Evolutionary conservation across 2,113 vertebrate species (phyloP), one percentile per base, ranked within the genome.

Genomic region (Plestiodon gilberti): DNA sequence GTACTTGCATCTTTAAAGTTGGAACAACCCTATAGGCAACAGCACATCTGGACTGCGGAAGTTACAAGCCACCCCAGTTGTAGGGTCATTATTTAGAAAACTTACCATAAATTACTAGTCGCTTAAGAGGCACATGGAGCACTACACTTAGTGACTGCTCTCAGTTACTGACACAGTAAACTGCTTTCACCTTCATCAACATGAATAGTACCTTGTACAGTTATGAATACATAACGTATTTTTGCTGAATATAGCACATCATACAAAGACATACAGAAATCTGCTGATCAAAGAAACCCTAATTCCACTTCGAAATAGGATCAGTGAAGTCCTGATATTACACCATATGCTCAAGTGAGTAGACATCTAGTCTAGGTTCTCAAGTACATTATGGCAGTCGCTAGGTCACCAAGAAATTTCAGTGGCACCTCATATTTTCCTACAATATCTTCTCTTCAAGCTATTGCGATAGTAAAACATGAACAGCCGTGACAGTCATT

Each of bases 81-180:
- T 82, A 77, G 90, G 86, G 80, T 77, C 64, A 90, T 75, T 90
- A 91, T 89, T 93, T 91, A 87, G 78, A 76, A 86, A 93, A 81
- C 89, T 87, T 88, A 86, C 91, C 81, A 78, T 84, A 92, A 91
- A 92, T 91, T 88, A 90, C 79, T 90, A 88, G 78, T 30, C 83
- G 62, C 82, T 86, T 90, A 59, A 28, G 90, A 89, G 87, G 93
- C 90, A 93, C 86, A 93, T 87, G 88, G 84, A 93, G 85, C 22
- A 87, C 88, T 88, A 85, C 52, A 91, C 74, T 95, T 90, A 89
- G 91, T 86, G 88, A 88, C 88, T 93, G 90, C 89, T 95, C 91
- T 85, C 92, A 92, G 93, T 92, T 93, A 90, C 81, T 95, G 94
- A 95, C 91, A 94, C 92, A 94, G 89, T 94, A 62, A 86, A n/a